Conservation (phyloP, 2,113 vertebrate genomes). For the Gymnocephalus cernua region DNA sequence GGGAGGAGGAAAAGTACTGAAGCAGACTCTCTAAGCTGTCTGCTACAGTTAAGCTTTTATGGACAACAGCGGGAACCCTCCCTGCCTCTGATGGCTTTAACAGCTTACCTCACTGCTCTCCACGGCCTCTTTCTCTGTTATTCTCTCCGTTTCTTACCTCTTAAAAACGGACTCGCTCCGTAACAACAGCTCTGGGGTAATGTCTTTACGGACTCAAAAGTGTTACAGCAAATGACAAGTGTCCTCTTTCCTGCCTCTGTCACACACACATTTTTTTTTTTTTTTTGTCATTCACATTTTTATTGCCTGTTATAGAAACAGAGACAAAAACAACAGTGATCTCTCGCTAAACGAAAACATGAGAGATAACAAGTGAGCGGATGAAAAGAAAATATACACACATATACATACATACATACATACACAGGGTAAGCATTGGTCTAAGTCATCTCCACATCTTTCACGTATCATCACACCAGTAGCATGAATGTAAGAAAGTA, state of each 20-base stretch:
- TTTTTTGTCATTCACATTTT: no score
- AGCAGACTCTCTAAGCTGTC: slow-evolving; percentile 50
- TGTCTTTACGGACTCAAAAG: slow-evolving; percentile 21
- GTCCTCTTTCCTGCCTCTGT: not conserved
- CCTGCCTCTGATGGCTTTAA: slow-evolving; percentile 66
- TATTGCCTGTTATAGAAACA: no score
- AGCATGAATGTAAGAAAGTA: no score
- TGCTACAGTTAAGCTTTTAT: slow-evolving; percentile 67
- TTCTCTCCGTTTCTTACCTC: slow-evolving; percentile 36
- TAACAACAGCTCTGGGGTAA: slow-evolving; percentile 58
- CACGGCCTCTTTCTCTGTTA: slow-evolving; percentile 38
- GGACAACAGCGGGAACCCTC: slow-evolving; percentile 63
- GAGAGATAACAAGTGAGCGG: no score
- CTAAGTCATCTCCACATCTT: no score
- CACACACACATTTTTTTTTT: no score
- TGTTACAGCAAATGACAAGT: slow-evolving; percentile 22
- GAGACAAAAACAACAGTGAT: no score
- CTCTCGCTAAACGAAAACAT: no score
- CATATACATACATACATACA: no score
- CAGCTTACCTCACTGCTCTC: slow-evolving; percentile 62
- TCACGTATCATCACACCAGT: no score
- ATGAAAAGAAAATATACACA: no score
- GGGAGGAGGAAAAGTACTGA: slow-evolving; percentile 18
- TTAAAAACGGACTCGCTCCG: slow-evolving; percentile 9
- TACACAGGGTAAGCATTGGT: no score